Percentiles rank a stretch among this genome's conserved stretches.
phyloP scores from a whole-genome alignment of 2,888 invertebrate species.

The Caenorhabditis sp. region DNA sequence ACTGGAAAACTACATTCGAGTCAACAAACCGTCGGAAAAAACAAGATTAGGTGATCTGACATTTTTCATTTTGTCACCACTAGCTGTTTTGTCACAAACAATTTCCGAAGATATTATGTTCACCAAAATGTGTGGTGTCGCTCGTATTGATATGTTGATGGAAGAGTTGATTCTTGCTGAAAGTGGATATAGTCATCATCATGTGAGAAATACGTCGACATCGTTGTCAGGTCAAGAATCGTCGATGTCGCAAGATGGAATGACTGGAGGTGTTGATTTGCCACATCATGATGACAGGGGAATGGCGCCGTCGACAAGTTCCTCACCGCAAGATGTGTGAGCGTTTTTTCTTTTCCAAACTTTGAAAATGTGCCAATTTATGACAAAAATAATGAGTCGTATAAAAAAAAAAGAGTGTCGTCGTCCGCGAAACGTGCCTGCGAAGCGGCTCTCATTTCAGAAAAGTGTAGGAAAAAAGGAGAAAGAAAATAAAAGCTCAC shows the following conservation, averaged over 20 bases:
- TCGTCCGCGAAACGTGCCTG: no score
- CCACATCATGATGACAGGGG: no score
- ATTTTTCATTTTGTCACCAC: slow-evolving; percentile 66
- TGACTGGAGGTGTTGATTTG: no score
- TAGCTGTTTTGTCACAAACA: slow-evolving; percentile 66
- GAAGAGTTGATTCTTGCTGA: slow-evolving; percentile 69
- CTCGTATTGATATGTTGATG: slow-evolving; percentile 66
- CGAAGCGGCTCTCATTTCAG: no score
- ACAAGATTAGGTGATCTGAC: slow-evolving; percentile 90
- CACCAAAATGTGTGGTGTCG: slow-evolving; percentile 66
- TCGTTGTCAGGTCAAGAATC: background rate
- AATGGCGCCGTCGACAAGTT: no score
- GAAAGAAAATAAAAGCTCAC: no score
- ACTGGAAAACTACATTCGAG: slow-evolving; percentile 91
- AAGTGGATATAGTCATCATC: slow-evolving; percentile 2
- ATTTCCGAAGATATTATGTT: slow-evolving; percentile 68
- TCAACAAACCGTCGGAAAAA: slow-evolving; percentile 86
- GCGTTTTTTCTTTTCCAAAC: no score
- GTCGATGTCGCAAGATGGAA: background rate
- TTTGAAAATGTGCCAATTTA: no score
- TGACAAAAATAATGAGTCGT: no score
- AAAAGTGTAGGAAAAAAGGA: no score
- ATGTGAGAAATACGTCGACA: background rate
- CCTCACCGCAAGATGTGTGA: no score
- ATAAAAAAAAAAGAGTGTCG: no score